Evolutionary conservation across 2,797 vertebrate genomes (phyloP).

Genomic region (Agapornis canus): DNA sequence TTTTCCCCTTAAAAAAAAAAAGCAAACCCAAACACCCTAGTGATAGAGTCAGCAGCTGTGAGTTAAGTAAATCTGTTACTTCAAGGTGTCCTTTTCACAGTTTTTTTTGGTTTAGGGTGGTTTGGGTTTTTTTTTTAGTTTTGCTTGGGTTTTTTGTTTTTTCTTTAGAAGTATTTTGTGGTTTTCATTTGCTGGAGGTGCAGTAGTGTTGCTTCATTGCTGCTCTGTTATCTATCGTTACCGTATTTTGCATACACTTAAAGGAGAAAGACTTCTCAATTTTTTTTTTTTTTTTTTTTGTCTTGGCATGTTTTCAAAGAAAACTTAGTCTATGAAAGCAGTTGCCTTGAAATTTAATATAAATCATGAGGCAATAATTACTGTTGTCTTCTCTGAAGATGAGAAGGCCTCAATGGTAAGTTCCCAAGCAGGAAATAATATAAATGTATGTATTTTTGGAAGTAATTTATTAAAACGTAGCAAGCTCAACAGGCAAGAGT

Average conservation of each 20-base stretch:
- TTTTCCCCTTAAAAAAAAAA: background rate
- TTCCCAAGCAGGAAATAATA: background rate
- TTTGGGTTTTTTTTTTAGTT: background rate
- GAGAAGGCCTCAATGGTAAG: background rate
- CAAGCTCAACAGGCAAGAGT: background rate
- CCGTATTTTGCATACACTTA: background rate
- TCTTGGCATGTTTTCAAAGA: background rate
- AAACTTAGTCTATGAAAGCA: background rate
- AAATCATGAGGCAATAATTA: background rate
- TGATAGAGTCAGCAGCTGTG: background rate
- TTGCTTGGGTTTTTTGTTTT: background rate
- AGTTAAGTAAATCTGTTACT: background rate
- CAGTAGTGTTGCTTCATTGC: background rate
- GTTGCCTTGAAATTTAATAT: background rate
- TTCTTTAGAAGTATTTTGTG: background rate
- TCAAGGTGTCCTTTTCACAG: background rate
- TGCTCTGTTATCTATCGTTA: background rate
- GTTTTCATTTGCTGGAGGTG: background rate
- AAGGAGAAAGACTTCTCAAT: background rate
- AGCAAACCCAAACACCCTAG: accelerated
- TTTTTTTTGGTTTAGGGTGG: background rate
- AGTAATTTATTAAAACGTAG: background rate
- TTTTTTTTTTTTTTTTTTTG: background rate
- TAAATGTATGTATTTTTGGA: accelerated
- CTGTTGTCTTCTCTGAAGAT: background rate